These are phyloP conservation scores for Odontothrips loti DNA, from an alignment of 2,888 invertebrate genomes.

Conservation along the genomic window DNA sequence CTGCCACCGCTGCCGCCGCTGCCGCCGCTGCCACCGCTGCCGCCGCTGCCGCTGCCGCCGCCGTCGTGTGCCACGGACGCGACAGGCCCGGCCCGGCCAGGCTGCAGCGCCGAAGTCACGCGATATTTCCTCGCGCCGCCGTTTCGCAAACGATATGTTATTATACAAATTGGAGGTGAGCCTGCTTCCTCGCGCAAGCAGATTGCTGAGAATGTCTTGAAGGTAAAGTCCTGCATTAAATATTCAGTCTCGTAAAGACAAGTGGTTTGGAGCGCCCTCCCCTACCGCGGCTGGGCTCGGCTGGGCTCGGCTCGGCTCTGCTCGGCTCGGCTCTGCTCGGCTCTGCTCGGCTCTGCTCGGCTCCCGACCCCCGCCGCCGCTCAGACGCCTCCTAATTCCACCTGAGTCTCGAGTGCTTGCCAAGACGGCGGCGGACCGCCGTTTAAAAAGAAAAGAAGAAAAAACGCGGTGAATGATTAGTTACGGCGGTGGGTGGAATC, in stretches of 20 bases:
- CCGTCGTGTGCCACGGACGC: too few relatives aligned
- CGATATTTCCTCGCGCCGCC: too few relatives aligned
- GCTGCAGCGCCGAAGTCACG: too few relatives aligned
- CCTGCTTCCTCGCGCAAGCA: not conserved
- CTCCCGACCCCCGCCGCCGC: not conserved
- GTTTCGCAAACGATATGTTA: not conserved
- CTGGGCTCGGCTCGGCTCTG: not conserved
- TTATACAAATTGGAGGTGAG: not conserved
- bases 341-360: not conserved
- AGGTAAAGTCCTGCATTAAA: conserved; percentile 4
- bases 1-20: too few relatives aligned
- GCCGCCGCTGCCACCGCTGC: too few relatives aligned
- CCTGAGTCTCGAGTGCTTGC: conserved; percentile 18
- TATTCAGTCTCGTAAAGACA: conserved; percentile 25
- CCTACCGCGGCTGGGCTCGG: not conserved
- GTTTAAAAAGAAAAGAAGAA: not conserved
- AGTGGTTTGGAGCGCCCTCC: not conserved
- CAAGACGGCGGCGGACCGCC: not conserved
- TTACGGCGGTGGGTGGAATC: not conserved
- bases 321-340: not conserved
- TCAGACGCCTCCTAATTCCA: not conserved
- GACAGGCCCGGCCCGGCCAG: too few relatives aligned
- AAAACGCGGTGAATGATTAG: not conserved
- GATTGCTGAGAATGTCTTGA: not conserved
- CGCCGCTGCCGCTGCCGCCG: too few relatives aligned